Conservation (phyloP, 2,113 vertebrate genomes). For the Steatornis caripensis region DNA sequence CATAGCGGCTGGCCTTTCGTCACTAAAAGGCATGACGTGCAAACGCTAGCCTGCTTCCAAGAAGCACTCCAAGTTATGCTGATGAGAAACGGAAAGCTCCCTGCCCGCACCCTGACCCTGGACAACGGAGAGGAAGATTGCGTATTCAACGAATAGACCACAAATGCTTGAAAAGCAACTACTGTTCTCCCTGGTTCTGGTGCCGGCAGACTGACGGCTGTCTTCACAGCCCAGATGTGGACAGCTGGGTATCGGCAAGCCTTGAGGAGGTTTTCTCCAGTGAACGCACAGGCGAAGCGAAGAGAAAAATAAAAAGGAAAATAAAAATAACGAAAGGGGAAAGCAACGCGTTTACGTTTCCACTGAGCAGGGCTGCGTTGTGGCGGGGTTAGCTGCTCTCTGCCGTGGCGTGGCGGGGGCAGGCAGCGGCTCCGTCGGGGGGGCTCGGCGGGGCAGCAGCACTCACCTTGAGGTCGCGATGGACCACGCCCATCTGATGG, state of each 20-base stretch:
- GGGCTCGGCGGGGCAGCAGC: slow-evolving; percentile 1
- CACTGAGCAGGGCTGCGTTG: background rate
- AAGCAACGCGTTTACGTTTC: background rate
- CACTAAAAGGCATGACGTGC: background rate
- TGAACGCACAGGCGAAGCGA: fast-evolving
- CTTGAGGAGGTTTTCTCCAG: background rate
- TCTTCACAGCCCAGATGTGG: background rate
- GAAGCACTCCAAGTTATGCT: background rate
- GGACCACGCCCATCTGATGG: slow-evolving; percentile 98
- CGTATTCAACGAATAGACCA: fast-evolving
- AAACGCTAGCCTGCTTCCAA: background rate
- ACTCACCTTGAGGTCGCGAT: slow-evolving; percentile 98
- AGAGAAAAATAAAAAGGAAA: background rate
- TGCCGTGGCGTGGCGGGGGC: background rate
- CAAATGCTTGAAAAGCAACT: background rate
- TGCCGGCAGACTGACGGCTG: background rate
- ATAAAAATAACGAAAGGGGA: no score
- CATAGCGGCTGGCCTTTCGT: background rate
- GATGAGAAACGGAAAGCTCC: background rate
- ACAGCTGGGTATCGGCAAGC: background rate
- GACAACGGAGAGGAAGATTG: background rate
- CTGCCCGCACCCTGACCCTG: background rate
- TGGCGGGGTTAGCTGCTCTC: background rate
- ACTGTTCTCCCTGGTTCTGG: background rate
- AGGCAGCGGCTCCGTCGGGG: background rate